Base-by-base conservation (phyloP, 2,888 invertebrate species). In the Diachrysia chrysitis region DNA sequence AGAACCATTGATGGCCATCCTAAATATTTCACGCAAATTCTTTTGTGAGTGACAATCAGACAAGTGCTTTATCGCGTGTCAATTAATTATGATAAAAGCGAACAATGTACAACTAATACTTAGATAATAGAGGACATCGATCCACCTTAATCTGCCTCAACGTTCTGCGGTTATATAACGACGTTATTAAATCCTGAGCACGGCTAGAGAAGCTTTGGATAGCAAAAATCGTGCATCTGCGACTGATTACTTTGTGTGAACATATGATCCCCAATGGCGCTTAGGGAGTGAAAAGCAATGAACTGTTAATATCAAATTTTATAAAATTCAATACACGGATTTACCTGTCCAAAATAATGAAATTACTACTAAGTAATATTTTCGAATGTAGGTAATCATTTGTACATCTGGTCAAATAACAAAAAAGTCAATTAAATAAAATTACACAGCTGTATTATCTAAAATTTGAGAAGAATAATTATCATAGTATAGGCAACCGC, bases 141-240 rank as follows among this genome's bases (percentile, higher is more conserved):
- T 80, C 66, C 64, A 61, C 63, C 63, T 66, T 56, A 61, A 62
- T 57, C 54, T 55, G 69, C 58, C 60, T 65, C 64, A 48, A 68
- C 59, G 73, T 73, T 75, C 56, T 58, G 58, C 55, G 76, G 70
- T 76, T 81, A 75, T 79, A 57, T 70, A 71, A 61, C 68, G 35
- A 59, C 69, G 57, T 79, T 85, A 87, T 86, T 83, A 84, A 85
- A 87, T 85, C 82, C 78, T 81, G 53, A 58, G 58, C 60, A 66
- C 16, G 56, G 35, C 59, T 63, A 56, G 32, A 66, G 46, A 55
- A 68, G 60, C 64, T 37, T 32, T 51, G 66, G 35, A 60, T 58
- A 67, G 54, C 63, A 66, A 46, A 66, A 68, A 54, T 59, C 56
- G 46, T 46, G 19, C 55, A 69, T 69, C 29, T 71, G 57, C 12